Evolutionary conservation across 2,888 invertebrate species (phyloP).

Genomic region (Sinelater perroti): DNA sequence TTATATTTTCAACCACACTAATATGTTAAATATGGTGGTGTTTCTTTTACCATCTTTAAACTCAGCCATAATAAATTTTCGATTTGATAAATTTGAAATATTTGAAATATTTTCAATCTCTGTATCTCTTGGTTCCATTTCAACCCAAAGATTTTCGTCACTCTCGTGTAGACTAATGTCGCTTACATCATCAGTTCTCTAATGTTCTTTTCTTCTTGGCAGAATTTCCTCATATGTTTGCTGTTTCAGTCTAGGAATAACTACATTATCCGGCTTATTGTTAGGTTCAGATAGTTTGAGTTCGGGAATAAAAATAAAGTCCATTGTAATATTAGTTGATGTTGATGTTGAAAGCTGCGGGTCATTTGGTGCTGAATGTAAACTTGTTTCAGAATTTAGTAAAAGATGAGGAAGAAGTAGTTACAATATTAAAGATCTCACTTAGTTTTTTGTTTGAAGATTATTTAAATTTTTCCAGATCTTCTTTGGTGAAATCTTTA

Average conservation of each 20-base stretch:
- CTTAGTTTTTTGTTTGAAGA: too few relatives aligned
- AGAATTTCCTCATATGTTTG: background rate
- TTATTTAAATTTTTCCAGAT: too few relatives aligned
- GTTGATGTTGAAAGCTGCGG: too few relatives aligned
- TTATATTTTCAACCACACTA: background rate
- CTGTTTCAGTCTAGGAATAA: background rate
- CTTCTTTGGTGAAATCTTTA: too few relatives aligned
- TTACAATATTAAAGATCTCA: too few relatives aligned
- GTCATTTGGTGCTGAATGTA: too few relatives aligned
- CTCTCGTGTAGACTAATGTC: background rate
- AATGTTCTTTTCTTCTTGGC: background rate
- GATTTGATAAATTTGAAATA: background rate
- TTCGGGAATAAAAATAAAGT: too few relatives aligned
- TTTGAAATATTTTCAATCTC: background rate
- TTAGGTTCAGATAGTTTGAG: background rate
- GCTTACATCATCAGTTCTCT: background rate
- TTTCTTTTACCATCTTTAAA: slow-evolving; percentile 7
- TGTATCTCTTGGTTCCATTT: slow-evolving; percentile 4
- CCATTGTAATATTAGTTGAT: background rate
- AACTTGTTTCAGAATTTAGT: too few relatives aligned
- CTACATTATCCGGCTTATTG: background rate
- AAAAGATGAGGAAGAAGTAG: too few relatives aligned
- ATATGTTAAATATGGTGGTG: slow-evolving; percentile 6
- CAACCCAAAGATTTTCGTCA: background rate
- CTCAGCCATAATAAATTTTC: background rate